These are phyloP conservation scores for Willisornis vidua DNA, from an alignment of 2,113 vertebrate genomes.

Conservation along the genomic window DNA sequence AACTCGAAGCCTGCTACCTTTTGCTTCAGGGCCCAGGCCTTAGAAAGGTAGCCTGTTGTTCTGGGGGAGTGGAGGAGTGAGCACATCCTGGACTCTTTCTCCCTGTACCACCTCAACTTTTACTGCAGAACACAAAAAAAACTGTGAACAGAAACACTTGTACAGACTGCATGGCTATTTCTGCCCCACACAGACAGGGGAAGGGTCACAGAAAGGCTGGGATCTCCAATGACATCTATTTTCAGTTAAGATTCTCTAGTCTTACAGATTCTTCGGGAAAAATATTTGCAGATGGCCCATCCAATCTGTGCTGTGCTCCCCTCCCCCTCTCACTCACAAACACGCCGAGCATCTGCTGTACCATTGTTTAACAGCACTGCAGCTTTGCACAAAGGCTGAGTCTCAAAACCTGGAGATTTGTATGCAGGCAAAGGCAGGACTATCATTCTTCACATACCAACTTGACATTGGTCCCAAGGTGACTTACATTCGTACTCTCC, in stretches of 20 bases:
- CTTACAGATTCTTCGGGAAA: conserved; percentile 57
- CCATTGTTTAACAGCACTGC: conserved; percentile 43
- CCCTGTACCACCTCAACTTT: background rate
- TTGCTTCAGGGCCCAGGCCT: background rate
- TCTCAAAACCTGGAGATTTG: background rate
- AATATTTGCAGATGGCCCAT: conserved; percentile 71
- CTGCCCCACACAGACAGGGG: background rate
- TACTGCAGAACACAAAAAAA: background rate
- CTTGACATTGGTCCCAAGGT: background rate
- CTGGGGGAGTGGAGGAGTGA: background rate
- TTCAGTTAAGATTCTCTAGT: conserved; percentile 51
- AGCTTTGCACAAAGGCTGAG: background rate
- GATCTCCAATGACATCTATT: conserved; percentile 61
- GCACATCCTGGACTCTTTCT: background rate
- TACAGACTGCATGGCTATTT: background rate
- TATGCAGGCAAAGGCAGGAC: background rate
- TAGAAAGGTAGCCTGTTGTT: background rate
- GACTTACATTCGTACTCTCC: background rate
- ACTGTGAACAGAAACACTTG: background rate
- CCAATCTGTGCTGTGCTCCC: conserved; percentile 58
- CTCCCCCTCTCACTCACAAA: conserved; percentile 7
- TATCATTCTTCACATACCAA: background rate
- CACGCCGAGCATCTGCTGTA: conserved; percentile 54
- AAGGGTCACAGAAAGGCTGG: conserved; percentile 22
- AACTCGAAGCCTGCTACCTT: background rate